These are phyloP conservation scores for Sylvietta virens DNA, from an alignment of 2,113 vertebrate species.

Conservation along the genomic window DNA sequence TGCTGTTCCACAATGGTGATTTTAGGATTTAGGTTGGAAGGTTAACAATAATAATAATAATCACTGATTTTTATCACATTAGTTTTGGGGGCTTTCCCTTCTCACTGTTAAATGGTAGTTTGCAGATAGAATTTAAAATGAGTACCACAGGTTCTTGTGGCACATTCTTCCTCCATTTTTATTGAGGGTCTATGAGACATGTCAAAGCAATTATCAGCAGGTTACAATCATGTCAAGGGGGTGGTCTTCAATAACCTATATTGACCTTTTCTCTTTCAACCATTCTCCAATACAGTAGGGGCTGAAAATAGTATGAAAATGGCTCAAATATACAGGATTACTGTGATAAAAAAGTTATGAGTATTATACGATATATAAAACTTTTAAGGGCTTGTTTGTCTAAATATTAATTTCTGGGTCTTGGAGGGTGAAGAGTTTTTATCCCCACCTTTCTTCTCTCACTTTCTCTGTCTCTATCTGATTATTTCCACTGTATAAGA, in stretches of 20 bases:
- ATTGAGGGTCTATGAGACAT: slow-evolving; percentile 3
- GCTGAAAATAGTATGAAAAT: neutral
- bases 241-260: neutral
- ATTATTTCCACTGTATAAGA: neutral
- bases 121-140: slow-evolving; percentile 11
- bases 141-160: neutral
- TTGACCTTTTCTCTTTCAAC: neutral
- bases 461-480: neutral
- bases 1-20: neutral
- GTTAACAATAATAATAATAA: neutral
- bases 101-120: neutral
- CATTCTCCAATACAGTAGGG: neutral
- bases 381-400: neutral
- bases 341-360: neutral
- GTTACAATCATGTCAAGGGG: neutral
- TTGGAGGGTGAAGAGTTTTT: neutral
- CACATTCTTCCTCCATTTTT: neutral
- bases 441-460: fast-evolving
- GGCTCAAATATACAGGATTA: neutral
- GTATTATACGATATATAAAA: neutral
- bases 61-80: neutral
- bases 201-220: slow-evolving; percentile 20
- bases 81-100: neutral
- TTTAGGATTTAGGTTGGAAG: neutral
- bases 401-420: neutral